Base-by-base conservation (phyloP, 2,888 invertebrate genomes). In the Galerucella nymphaeae region DNA sequence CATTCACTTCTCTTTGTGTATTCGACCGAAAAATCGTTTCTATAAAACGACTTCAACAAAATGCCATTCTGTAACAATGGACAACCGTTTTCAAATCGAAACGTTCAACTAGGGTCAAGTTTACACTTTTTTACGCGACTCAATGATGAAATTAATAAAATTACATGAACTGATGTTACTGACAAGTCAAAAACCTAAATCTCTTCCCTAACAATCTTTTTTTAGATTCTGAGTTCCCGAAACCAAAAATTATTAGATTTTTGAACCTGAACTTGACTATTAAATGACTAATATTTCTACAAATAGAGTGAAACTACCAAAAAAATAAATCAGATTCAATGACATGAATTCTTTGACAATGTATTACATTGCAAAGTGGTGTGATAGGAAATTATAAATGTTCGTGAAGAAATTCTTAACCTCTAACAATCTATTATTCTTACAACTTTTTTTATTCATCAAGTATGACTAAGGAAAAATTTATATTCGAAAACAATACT, bases 401-500 rank as follows among this genome's bases (percentile, higher is more conserved):
- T 11, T 14, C 18, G 9, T 53, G 11, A 59, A 59, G 6, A 38
- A 59, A 59, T 30, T 58, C 58, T 20, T 58, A 23, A 58, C 23
- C 58, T 58, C 18, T 20, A 55, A 55, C 30, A n/a, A 59, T 38
- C 38, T 59, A 38, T 59, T 59, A 59, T 38, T 59, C 59, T 23
- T 38, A 38, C 8, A 59, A 30, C 38, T 18, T 38, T 38, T 30
- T 38, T 59, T 59, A 59, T 30, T 59, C 38, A 30, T 38, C 14
- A n/a, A 30, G 59, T 30, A 59, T 59, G 59, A 59, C 59, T 59
- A 59, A 59, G 59, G 4, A n/a, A n/a, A 38, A 30, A 59, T 59
- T 38, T 9, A 59, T n/a, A 59, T 59, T 59, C 59, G 59, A 59
- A n/a, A 55, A 58, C 58, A 59, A 59, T 59, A 59, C n/a, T 30